phyloP scores from a whole-genome alignment of 2,797 vertebrate species.

The Podargus strigoides region DNA sequence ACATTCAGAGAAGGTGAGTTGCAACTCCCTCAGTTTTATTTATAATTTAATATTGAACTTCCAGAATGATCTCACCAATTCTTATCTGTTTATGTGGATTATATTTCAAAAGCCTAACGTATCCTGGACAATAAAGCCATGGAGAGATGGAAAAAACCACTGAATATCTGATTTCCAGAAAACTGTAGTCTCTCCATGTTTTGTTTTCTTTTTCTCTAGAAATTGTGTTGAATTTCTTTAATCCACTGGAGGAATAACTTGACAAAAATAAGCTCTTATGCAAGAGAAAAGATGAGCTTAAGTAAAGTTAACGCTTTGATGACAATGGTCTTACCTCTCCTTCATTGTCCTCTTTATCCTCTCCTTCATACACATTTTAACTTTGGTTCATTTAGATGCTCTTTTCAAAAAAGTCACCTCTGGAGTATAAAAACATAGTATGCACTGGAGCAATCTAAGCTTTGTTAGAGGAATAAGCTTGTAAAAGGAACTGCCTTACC shows the following conservation, averaged over 20 bases:
- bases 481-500: background rate
- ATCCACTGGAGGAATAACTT: background rate
- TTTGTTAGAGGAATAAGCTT: background rate
- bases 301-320: background rate
- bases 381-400: background rate
- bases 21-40: slow-evolving; percentile 17
- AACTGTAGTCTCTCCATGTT: background rate
- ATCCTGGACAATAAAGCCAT: background rate
- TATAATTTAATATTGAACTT: slow-evolving; percentile 24
- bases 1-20: background rate
- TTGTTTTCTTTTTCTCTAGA: background rate
- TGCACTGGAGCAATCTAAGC: background rate
- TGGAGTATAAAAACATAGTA: background rate
- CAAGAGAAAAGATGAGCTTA: background rate
- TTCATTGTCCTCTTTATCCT: background rate
- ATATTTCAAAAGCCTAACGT: background rate
- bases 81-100: background rate
- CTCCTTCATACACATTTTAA: background rate
- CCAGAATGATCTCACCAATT: background rate
- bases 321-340: background rate
- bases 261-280: background rate
- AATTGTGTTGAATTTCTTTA: background rate
- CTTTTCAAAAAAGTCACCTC: background rate
- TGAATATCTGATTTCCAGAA: background rate
- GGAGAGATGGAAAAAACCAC: accelerated